A percentile compares a stretch with the other conserved stretches of the same genome.
Conservation (phyloP, 2,888 invertebrate genomes). For the Drosophila prostipennis region DNA sequence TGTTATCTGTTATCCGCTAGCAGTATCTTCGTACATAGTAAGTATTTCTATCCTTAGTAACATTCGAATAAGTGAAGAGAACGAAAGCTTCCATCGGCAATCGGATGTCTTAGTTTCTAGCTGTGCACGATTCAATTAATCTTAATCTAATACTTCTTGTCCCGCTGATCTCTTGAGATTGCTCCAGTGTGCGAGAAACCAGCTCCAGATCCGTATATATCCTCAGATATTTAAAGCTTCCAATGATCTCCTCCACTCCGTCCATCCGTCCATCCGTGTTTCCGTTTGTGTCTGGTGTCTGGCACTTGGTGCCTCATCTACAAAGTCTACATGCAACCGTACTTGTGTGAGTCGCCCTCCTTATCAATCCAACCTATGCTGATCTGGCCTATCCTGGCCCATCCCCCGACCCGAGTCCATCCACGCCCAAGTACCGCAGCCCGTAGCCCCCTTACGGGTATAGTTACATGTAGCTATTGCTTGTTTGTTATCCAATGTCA, state of each 20-base stretch:
- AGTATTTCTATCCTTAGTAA: slow-evolving; percentile 48
- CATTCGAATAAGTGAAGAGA: slow-evolving; percentile 45
- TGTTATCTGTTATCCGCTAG: neutral
- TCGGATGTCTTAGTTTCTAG: slow-evolving; percentile 11
- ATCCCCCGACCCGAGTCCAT: slow-evolving; percentile 57
- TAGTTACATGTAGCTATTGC: slow-evolving; percentile 83
- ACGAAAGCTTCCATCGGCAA: slow-evolving; percentile 33
- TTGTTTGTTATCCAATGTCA: slow-evolving; percentile 84
- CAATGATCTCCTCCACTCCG: neutral
- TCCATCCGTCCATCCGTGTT: neutral
- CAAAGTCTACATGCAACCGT: slow-evolving; percentile 50
- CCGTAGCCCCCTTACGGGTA: slow-evolving; percentile 71
- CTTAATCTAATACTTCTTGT: slow-evolving; percentile 22
- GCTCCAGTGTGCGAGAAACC: slow-evolving; percentile 3
- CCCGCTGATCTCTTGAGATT: neutral
- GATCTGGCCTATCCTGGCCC: slow-evolving; percentile 2
- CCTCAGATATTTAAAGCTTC: slow-evolving; percentile 30
- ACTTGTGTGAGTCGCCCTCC: slow-evolving; percentile 19
- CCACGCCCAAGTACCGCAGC: slow-evolving; percentile 14
- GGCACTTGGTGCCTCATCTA: slow-evolving; percentile 41
- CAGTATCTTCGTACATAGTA: slow-evolving; percentile 9
- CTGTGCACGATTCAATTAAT: slow-evolving; percentile 22
- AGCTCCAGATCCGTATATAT: slow-evolving; percentile 21
- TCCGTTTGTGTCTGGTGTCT: neutral
- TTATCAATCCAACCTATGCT: neutral